Evolutionary conservation across 2,797 vertebrate genomes (phyloP), one percentile per base, ranked within the genome.

Genomic region (Ctenochaetus hawaiiensis): DNA sequence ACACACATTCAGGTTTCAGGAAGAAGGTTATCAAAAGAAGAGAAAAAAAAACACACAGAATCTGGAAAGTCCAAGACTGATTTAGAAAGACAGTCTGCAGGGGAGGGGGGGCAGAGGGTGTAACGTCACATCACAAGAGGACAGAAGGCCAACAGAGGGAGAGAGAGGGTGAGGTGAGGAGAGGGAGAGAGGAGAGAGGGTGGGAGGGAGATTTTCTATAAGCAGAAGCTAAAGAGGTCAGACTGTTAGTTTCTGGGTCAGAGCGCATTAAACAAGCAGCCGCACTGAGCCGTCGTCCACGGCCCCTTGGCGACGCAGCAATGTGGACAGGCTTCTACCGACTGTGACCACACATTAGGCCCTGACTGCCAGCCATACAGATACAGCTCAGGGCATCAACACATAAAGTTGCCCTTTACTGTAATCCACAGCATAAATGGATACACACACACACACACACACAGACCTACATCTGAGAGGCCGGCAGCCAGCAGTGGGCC

Each of bases 221-320:
- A 89, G 91, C 71, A 91, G 82, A 92, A 87, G 86, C 78, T 90
- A 90, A 93, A 91, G 91, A 90, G 92, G 91, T 94, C 91, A 91
- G 77, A 79, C 75, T 78, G 81, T 47, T 23, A 70, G 78, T 92
- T 91, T 93, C 89, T 92, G 91, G 91, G 91, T 94, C 90, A 89
- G 58, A 14, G 87, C 68, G 75, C 91, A 91, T 92, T 88, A 80
- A 90, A 80, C 67, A 85, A 68, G 90, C 87, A 60, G 78, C 75
- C 57, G 45, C n/a, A 45, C 73, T 73, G 75, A 86, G 87, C 75
- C 44, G 63, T 53, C 59, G 61, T 86, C 77, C 81, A 72, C 74
- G 16, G 69, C 81, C 88, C 83, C 0, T 23, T 84, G 86, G 87
- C 84, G 14, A 78, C 66, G 12, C 81, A 72, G 83, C 81, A 84